Conservation (phyloP, 2,888 invertebrate genomes). For the Eupithecia dodoneata region DNA sequence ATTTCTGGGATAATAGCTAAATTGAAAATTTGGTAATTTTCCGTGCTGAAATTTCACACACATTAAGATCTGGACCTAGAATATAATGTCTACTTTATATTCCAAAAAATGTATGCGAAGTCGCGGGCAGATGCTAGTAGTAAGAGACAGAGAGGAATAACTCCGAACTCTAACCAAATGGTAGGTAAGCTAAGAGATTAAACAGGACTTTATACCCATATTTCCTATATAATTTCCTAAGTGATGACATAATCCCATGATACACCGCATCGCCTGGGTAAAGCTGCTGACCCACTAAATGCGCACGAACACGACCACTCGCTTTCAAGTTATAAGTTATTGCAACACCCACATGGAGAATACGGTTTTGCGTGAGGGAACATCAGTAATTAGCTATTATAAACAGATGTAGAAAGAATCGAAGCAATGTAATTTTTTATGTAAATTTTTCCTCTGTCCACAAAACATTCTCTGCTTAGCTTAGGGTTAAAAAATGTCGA, state of each 20-base stretch:
- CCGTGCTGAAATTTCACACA: too few relatives aligned
- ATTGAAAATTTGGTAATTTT: too few relatives aligned
- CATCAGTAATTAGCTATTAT: background rate
- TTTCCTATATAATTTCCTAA: background rate
- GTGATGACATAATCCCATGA: constrained; percentile 6
- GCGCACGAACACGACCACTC: background rate
- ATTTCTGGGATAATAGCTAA: too few relatives aligned
- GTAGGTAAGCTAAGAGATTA: background rate
- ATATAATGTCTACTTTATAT: too few relatives aligned
- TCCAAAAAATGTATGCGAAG: too few relatives aligned
- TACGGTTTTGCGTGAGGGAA: background rate
- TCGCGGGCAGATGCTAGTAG: too few relatives aligned
- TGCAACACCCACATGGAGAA: background rate
- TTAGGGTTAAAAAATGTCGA: too few relatives aligned
- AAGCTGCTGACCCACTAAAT: background rate
- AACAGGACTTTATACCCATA: background rate
- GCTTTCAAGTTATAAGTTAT: background rate
- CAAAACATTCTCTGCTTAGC: too few relatives aligned
- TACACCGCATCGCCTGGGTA: constrained; percentile 14
- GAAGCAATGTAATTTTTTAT: too few relatives aligned
- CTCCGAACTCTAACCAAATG: background rate
- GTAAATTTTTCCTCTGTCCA: too few relatives aligned
- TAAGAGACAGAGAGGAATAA: background rate
- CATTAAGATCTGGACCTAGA: too few relatives aligned
- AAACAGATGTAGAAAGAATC: too few relatives aligned